These are phyloP conservation scores for Phrynocephalus vlangalii DNA, from an alignment of 2,797 vertebrate genomes.

Conservation along the genomic window DNA sequence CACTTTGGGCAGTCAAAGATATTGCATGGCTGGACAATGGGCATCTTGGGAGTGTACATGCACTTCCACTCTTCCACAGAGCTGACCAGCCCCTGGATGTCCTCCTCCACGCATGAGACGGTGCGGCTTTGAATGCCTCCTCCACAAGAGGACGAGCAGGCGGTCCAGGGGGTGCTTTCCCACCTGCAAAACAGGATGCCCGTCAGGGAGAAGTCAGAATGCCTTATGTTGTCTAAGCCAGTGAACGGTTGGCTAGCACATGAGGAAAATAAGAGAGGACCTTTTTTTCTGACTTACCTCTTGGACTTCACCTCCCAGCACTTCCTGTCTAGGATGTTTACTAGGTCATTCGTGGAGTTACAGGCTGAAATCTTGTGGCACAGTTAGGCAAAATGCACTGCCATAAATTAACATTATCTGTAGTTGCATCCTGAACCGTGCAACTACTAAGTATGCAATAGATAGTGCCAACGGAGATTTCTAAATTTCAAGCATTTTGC, in stretches of 20 bases:
- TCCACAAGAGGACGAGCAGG: conserved; percentile 94
- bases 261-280: neutral
- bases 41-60: conserved; percentile 92
- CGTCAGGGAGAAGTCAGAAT: conserved; percentile 44
- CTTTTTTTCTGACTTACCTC: neutral
- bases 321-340: too few relatives aligned
- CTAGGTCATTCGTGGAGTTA: too few relatives aligned
- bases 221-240: neutral
- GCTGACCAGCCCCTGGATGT: conserved; percentile 92
- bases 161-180: conserved; percentile 97
- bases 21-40: conserved; percentile 93
- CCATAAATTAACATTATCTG: too few relatives aligned
- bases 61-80: conserved; percentile 97
- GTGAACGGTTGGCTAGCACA: neutral
- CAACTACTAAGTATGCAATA: too few relatives aligned
- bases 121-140: conserved; percentile 95
- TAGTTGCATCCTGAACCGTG: too few relatives aligned
- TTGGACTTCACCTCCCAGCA: too few relatives aligned
- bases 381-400: too few relatives aligned
- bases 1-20: conserved; percentile 95
- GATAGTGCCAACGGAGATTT: too few relatives aligned
- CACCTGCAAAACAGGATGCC: conserved; percentile 81
- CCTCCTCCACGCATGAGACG: conserved; percentile 95
- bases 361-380: too few relatives aligned
- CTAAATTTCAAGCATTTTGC: too few relatives aligned